Evolutionary conservation across 53 echinoderm and acorn worm species (phyloP), one percentile per base, ranked within the genome.

Genomic region (Echinometra lucunter): DNA sequence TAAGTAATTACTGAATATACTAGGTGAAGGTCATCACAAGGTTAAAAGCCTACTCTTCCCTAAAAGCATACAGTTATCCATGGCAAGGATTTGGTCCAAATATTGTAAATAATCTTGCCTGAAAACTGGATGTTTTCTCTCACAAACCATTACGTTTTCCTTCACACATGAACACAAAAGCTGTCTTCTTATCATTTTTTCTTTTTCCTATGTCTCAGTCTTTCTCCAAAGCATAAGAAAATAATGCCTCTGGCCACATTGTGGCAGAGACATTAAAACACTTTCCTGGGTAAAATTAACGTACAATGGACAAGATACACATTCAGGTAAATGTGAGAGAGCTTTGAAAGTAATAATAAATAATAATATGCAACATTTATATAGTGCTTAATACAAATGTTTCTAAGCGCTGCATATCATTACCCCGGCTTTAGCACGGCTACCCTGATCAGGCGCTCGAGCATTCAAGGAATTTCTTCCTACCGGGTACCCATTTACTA

Each of bases 81-180:
- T 47, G 85, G 85, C 85, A 85, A 85, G 85, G 47, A 13, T 85
- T 85, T 85, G 85, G 85, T 85, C 85, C 85, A 35, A 38, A 47
- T n/a, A 11, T 6, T 35, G 25, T 45, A 47, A 11, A 85, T 53
- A 12, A 27, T n/a, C 49, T 49, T 85, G 85, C 85, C 85, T 53
- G 5, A 25, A 85, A 45, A 53, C 49, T 85, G 78, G 19, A 35
- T 21, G 19, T 40, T 40, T 21, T 8, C 78, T 42, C 78, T 78
- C 78, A 17, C 53, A 63, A 63, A 9, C 0, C 58, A 58, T 58
- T 63, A 19, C 5, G 9, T 13, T 13, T 53, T 53, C 53, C 53
- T 53, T 53, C 53, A 53, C 8, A 2, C 9, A 53, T 53, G 53
- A 53, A 53, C 53, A 53, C 35, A 13, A 30, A 72, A 25, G 63